Evolutionary conservation across 2,113 vertebrate species (phyloP), one percentile per base, ranked within the genome.

Genomic region (Gobius niger): DNA sequence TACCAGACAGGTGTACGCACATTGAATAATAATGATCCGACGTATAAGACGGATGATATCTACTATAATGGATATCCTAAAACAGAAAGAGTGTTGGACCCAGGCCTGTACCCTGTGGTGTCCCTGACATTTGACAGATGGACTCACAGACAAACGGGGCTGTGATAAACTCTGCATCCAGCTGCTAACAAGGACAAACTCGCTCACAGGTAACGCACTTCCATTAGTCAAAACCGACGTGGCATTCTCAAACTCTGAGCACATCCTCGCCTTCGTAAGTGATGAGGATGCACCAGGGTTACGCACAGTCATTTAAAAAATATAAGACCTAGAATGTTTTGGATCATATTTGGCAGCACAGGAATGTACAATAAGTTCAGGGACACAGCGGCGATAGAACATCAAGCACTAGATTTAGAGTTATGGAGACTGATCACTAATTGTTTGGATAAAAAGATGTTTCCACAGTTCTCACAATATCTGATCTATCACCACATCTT

Each of bases 171-270:
- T 13, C 44, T 9, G 7, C 7, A 44, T 60, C 57, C 61, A 63
- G 42, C 61, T 63, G 61, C 61, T 63, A 63, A 63, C 61, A 63
- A 63, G 61, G 61, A 63, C 44, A 16, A 19, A 44, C 61, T 19
- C 44, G 3, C 40, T 16, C 34, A 61, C 42, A 18, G 6, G 10
- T 63, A 44, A 42, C 41, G 4, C 5, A 15, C 61, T 12, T 47
- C 44, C 61, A 63, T 63, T 63, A 63, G 42, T 63, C 44, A 63
- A 63, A 63, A 3, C 42, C 16, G 15, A 11, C 60, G 3, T 19
- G 42, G 42, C 60, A 62, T 62, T 63, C 18, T 46, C 42, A 63
- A 19, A 47, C 42, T 10, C 1, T 41, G 16, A 18, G 8, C 42
- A 47, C n/a, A 63, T 18, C n/a, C 9, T 10, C 9, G 15, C 15